A percentile compares a stretch with the other conserved stretches of the same genome.
Evolutionary conservation across 37 sponge, comb jelly and placozoan species (phyloP).

Genomic region (Oscarella lobularis): DNA sequence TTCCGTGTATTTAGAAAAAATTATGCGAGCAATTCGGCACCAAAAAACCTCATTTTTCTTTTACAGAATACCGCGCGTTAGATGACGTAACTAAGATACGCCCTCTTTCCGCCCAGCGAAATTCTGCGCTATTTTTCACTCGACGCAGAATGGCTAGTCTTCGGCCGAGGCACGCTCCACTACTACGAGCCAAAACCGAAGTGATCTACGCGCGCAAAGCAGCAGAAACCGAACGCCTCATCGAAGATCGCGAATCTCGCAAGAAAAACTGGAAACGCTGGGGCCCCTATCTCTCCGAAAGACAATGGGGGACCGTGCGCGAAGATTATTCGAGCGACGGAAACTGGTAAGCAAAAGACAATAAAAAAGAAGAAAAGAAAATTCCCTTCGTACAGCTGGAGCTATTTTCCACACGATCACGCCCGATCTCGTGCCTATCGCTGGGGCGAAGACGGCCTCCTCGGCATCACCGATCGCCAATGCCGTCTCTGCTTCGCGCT

Average conservation of each 20-base stretch:
- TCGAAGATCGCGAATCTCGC: constrained; percentile 46
- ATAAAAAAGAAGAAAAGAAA: not conserved
- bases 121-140: too few species aligned
- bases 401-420: constrained; percentile 90
- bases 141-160: too few species aligned
- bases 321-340: constrained; percentile 92
- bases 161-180: not conserved
- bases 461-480: constrained; percentile 86
- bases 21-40: too few species aligned
- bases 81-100: too few species aligned
- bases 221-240: constrained; percentile 59
- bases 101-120: too few species aligned
- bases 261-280: constrained; percentile 87
- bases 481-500: constrained; percentile 83
- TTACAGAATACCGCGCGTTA: too few species aligned
- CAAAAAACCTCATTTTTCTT: too few species aligned
- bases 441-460: constrained; percentile 91
- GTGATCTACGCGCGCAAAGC: constrained; percentile 11
- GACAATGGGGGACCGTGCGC: constrained; percentile 92
- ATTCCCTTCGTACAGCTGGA: constrained; percentile 53
- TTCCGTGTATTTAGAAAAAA: too few species aligned
- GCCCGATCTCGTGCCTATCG: constrained; percentile 84
- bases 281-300: constrained; percentile 90
- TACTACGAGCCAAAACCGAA: constrained; percentile 8
- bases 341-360: constrained; percentile 39